Base-by-base conservation (phyloP, 2,888 invertebrate species). In the Blastobasis adustella region DNA sequence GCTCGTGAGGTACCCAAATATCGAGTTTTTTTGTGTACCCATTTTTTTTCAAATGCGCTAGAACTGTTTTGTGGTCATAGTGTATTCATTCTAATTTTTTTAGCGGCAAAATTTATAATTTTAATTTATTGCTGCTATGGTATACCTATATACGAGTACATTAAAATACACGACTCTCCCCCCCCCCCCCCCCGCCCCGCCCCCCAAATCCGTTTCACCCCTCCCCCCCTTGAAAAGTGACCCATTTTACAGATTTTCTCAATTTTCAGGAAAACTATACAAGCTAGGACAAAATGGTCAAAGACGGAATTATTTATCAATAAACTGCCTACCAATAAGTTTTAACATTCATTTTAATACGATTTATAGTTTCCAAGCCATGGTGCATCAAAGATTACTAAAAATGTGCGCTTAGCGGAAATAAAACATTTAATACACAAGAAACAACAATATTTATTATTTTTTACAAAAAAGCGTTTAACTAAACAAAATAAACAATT, bases 201-300 rank as follows among this genome's bases (percentile, higher is more conserved):
- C n/a, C n/a, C n/a, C 50, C 47, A 42, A 46, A 44, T 48, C 48
- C 45, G 46, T 36, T 49, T 48, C 52, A 47, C 47, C 50, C 45
- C 50, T 44, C 46, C 47, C 45, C 50, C 48, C 48, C 39, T 53
- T 38, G 48, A 53, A 50, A 48, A 44, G 7, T 47, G 49, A n/a
- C 45, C 47, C 47, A 43, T 50, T 49, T 52, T 49, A 49, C 49
- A 49, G 49, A 46, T 53, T 53, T 48, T 45, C 50, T 48, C 23
- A 50, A 48, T 50, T 53, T 53, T 48, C 53, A 53, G 53, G 50
- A 53, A 53, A 53, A 49, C 49, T 49, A 49, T 43, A 44, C 38
- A 49, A 46, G 46, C 46, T 37, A 50, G 45, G 49, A 44, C 47
- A 48, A 50, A 53, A 50, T 48, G 45, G 37, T 48, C 53, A n/a